A percentile compares a stretch with the other conserved stretches of the same genome.
Conservation (phyloP, 2,888 invertebrate genomes). For the Phania funesta region DNA sequence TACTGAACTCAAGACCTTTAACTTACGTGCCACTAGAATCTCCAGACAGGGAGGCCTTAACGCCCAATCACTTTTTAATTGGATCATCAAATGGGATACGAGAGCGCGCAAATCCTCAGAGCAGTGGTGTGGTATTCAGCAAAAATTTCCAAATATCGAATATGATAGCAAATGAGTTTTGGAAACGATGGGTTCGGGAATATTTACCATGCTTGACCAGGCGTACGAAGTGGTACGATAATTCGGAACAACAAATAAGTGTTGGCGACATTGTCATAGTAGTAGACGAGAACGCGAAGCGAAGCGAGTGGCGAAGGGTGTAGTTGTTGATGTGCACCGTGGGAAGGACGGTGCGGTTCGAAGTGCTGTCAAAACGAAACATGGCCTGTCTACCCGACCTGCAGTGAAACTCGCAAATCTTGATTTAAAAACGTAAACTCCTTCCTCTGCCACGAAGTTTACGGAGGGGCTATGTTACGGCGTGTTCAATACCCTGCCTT, state of each 20-base stretch:
- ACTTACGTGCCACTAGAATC: conserved; percentile 54
- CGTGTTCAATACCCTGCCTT: background rate
- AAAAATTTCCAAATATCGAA: background rate
- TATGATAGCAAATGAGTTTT: conserved; percentile 54
- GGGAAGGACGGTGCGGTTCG: conserved; percentile 50
- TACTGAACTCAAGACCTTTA: conserved; percentile 35
- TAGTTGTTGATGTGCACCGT: conserved; percentile 35
- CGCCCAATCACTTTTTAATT: conserved; percentile 48
- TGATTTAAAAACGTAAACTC: conserved; percentile 47
- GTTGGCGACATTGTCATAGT: conserved; percentile 53
- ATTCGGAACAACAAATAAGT: conserved; percentile 2
- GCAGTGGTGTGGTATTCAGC: background rate
- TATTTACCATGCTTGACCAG: conserved; percentile 49
- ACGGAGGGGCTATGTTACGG: too few relatives aligned
- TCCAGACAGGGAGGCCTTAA: conserved; percentile 14
- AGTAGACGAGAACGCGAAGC: conserved; percentile 54
- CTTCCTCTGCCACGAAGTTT: conserved; percentile 23
- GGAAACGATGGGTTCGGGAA: conserved; percentile 59
- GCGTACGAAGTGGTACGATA: conserved; percentile 46
- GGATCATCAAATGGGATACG: conserved; percentile 33
- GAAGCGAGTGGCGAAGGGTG: conserved; percentile 32
- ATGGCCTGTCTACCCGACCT: conserved; percentile 26
- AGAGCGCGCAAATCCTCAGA: background rate
- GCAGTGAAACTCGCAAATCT: conserved; percentile 51
- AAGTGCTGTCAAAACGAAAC: conserved; percentile 46